Conservation (phyloP, 2,888 invertebrate species). For the Fragum sueziense region DNA sequence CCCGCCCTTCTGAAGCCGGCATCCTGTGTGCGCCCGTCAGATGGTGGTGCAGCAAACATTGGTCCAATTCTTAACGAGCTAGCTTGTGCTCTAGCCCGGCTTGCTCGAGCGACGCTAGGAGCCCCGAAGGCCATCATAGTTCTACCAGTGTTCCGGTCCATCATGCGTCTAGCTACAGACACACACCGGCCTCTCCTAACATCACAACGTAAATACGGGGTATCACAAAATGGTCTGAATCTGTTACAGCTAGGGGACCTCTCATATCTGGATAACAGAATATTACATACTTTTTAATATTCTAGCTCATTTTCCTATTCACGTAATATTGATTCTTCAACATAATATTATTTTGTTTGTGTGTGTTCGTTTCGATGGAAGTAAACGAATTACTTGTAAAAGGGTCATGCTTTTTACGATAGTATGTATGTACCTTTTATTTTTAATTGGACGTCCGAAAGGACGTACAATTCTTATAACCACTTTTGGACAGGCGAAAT, state of each 20-base stretch:
- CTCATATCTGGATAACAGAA: too few relatives aligned
- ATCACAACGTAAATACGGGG: slow-evolving; percentile 55
- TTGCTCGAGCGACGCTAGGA: neutral
- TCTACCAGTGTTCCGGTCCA: slow-evolving; percentile 8
- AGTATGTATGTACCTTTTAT: too few relatives aligned
- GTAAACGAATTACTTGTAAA: too few relatives aligned
- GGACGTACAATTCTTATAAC: too few relatives aligned
- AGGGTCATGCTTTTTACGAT: too few relatives aligned
- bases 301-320: too few relatives aligned
- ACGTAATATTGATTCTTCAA: too few relatives aligned
- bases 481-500: too few relatives aligned
- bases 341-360: too few relatives aligned
- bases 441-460: too few relatives aligned
- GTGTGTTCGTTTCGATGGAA: too few relatives aligned
- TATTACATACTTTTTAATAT: too few relatives aligned
- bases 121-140: slow-evolving; percentile 21
- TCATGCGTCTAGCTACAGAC: slow-evolving; percentile 25
- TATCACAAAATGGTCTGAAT: slow-evolving; percentile 52
- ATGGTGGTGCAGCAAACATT: slow-evolving; percentile 30
- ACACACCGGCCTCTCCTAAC: slow-evolving; percentile 35
- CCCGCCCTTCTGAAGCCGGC: neutral
- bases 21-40: slow-evolving; percentile 37
- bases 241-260: slow-evolving; percentile 54
- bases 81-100: slow-evolving; percentile 20
- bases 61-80: slow-evolving; percentile 35